Percentiles rank a stretch among this genome's conserved stretches.
These are phyloP conservation scores for Cichlasoma orientale DNA, from an alignment of 2,797 vertebrate genomes.

Conservation along the genomic window DNA sequence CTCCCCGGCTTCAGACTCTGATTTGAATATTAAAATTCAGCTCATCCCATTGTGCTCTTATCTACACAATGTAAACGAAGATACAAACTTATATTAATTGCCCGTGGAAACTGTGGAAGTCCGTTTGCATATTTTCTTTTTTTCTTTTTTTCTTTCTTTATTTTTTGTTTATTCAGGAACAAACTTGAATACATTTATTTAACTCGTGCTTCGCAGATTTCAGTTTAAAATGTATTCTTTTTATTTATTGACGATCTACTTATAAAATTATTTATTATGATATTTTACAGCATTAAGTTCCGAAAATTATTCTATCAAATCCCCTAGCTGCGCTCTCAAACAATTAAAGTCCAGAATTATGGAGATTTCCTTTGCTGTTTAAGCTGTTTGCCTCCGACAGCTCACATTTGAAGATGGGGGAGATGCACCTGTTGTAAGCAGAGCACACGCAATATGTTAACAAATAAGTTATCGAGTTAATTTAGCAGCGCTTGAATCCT, in stretches of 20 bases:
- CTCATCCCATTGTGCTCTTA: slow-evolving; percentile 50
- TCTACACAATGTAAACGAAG: slow-evolving; percentile 67
- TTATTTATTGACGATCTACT: slow-evolving; percentile 11
- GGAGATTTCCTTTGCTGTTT: background rate
- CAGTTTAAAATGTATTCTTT: slow-evolving; percentile 17
- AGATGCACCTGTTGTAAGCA: slow-evolving; percentile 26
- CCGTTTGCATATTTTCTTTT: slow-evolving; percentile 36
- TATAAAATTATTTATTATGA: slow-evolving; percentile 16
- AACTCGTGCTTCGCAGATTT: background rate
- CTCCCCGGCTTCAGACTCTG: slow-evolving; percentile 57
- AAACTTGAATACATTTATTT: slow-evolving; percentile 31
- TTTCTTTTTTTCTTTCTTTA: slow-evolving; percentile 35
- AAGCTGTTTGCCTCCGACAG: background rate
- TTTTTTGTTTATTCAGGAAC: slow-evolving; percentile 50
- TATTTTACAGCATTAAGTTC: background rate
- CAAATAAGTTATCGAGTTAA: slow-evolving; percentile 13
- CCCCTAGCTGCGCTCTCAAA: background rate
- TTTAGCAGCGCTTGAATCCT: slow-evolving; percentile 5
- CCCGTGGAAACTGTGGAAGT: slow-evolving; percentile 42
- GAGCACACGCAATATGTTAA: background rate
- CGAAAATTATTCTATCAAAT: background rate
- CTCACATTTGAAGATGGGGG: background rate
- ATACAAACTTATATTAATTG: slow-evolving; percentile 73
- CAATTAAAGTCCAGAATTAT: background rate
- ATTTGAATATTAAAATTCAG: slow-evolving; percentile 80